These are phyloP conservation scores for Amphiprion percula DNA, from an alignment of 2,113 vertebrate species.

Conservation along the genomic window DNA sequence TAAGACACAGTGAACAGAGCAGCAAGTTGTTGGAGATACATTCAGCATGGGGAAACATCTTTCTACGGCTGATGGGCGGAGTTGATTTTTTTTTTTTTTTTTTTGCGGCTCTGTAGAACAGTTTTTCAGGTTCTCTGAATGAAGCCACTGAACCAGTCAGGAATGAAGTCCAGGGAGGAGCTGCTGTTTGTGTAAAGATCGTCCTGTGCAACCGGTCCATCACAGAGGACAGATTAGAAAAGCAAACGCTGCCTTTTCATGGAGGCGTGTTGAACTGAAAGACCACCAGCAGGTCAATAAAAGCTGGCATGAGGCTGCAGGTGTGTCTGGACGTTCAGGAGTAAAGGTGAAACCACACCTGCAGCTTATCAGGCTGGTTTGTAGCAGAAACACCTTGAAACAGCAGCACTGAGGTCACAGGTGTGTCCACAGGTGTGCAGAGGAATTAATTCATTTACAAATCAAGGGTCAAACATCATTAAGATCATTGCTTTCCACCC, in stretches of 20 bases:
- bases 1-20: too few relatives aligned
- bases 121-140: neutral
- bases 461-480: too few relatives aligned
- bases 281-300: neutral
- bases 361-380: too few relatives aligned
- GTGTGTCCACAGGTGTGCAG: neutral
- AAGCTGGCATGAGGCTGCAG: neutral
- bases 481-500: too few relatives aligned
- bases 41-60: too few relatives aligned
- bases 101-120: too few relatives aligned
- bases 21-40: too few relatives aligned
- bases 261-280: neutral
- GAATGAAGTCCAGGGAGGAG: neutral
- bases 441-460: too few relatives aligned
- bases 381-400: too few relatives aligned
- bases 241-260: neutral
- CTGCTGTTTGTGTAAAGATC: neutral
- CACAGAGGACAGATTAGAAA: neutral
- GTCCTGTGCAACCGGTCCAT: conserved; percentile 5
- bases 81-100: too few relatives aligned
- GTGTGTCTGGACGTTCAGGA: neutral
- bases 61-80: too few relatives aligned
- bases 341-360: too few relatives aligned
- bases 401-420: neutral
- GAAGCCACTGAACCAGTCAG: neutral